Conservation (phyloP, 2,113 vertebrate genomes). For the Strigops habroptila region DNA sequence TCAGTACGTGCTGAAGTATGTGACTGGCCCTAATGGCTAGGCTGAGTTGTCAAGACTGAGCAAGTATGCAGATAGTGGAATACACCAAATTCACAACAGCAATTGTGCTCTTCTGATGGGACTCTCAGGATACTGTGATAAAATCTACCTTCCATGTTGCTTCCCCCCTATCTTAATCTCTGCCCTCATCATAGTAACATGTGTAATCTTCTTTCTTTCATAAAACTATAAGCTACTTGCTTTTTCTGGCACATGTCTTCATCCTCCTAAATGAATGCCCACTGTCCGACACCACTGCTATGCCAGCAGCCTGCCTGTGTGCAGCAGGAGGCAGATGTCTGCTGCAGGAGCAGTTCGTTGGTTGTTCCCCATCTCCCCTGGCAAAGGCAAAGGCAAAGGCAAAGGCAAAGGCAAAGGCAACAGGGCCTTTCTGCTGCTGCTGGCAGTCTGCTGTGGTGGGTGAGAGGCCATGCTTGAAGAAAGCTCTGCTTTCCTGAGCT, state of each 20-base stretch:
- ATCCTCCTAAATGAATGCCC: neutral
- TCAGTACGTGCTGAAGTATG: neutral
- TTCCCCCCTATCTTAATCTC: neutral
- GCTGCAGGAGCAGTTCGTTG: rapidly evolving
- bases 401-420: neutral
- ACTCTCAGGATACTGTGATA: neutral
- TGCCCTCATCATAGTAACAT: neutral
- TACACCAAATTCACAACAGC: neutral
- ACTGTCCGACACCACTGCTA: neutral
- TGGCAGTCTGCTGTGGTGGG: neutral
- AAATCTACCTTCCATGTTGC: neutral
- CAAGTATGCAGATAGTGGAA: neutral
- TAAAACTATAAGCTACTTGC: neutral
- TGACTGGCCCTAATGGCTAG: neutral
- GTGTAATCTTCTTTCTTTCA: neutral
- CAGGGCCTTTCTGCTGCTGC: neutral
- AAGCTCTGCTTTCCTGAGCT: neutral
- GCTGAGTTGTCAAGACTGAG: neutral
- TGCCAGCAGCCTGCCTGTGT: rapidly evolving
- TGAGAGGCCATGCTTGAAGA: neutral
- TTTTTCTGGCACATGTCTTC: neutral
- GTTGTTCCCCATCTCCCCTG: neutral
- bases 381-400: neutral
- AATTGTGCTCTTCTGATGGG: neutral
- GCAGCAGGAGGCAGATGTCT: neutral